Base-by-base conservation (phyloP, 2,113 vertebrate genomes). In the Girardinichthys multiradiatus region DNA sequence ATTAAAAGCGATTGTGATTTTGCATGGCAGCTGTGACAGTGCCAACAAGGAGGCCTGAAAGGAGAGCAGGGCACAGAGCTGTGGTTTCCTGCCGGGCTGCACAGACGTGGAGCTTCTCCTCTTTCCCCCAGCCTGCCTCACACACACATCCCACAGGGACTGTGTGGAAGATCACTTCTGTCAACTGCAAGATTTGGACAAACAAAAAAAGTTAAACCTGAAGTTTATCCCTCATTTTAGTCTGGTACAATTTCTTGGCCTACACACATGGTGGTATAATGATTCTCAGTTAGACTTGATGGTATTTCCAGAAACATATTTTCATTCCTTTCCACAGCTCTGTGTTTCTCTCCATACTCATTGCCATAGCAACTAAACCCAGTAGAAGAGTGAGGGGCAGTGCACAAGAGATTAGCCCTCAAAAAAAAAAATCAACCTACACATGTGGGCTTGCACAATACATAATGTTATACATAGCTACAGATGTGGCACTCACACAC, bases 311-410 rank as follows among this genome's bases (percentile, higher is more conserved):
- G 92, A 89, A 82, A 76, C 89, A 85, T 71, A 86, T 85, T 91
- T 82, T 87, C 71, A 83, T 89, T 91, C 88, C 81, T 89, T 90
- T 86, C 87, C 85, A 81, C 86, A 57, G 84, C 85, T 89, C 85
- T 83, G 57, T 65, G 78, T 71, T 84, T 89, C 86, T 86, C 88
- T 77, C 68, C 72, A 64, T 80, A 83, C 82, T 68, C 61, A 91
- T 94, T 79, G 61, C 91, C 92, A 94, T 95, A 87, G 93, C 92
- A 94, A 95, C 94, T 68, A 87, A 92, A 89, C 87, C 89, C 91
- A 86, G 73, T 86, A 82, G 86, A 88, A 87, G 79, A 71, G 69
- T 80, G 73, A 93, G 87, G 87, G 86, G 94, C 89, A 82, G 78
- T 72, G n/a, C 79, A 90, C 82, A 85, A 84, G 92, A 91, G 83